Evolutionary conservation across 2,113 vertebrate species (phyloP).

Genomic region (Electrona antarctica): DNA sequence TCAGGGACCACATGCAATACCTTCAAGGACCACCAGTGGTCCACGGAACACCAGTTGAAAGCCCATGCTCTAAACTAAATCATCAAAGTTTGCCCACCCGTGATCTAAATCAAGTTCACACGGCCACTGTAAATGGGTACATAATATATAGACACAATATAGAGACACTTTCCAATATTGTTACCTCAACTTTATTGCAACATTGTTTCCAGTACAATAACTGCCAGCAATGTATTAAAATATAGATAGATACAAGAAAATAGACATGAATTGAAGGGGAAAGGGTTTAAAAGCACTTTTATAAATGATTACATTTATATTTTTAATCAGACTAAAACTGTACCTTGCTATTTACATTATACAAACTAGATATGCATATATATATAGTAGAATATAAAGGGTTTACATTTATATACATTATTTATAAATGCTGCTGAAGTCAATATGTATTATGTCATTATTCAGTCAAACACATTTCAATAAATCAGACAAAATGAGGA

Average conservation of each 20-base stretch:
- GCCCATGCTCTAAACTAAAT: too few relatives aligned
- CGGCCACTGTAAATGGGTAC: too few relatives aligned
- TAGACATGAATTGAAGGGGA: slow-evolving; percentile 75
- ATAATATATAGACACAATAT: too few relatives aligned
- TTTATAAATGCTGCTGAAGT: slow-evolving; percentile 79
- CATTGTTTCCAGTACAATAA: slow-evolving; percentile 81
- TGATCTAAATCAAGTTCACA: too few relatives aligned
- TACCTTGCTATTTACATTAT: slow-evolving; percentile 80
- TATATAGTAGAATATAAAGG: slow-evolving; percentile 82
- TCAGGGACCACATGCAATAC: too few relatives aligned
- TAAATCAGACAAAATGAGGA: slow-evolving; percentile 59
- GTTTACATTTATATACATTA: slow-evolving; percentile 83
- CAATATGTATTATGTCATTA: slow-evolving; percentile 71
- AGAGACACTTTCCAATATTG: slow-evolving; percentile 9
- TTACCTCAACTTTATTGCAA: slow-evolving; percentile 80
- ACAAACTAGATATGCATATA: slow-evolving; percentile 82
- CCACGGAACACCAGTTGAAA: too few relatives aligned
- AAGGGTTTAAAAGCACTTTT: slow-evolving; percentile 78
- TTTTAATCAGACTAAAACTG: slow-evolving; percentile 77
- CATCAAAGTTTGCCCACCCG: too few relatives aligned
- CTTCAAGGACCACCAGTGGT: too few relatives aligned
- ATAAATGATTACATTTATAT: slow-evolving; percentile 79
- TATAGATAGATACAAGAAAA: slow-evolving; percentile 80
- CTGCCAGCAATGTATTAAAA: slow-evolving; percentile 80
- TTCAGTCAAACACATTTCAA: slow-evolving; percentile 65